phyloP scores from a whole-genome alignment of 2,113 vertebrate species.

The Pedetes capensis region DNA sequence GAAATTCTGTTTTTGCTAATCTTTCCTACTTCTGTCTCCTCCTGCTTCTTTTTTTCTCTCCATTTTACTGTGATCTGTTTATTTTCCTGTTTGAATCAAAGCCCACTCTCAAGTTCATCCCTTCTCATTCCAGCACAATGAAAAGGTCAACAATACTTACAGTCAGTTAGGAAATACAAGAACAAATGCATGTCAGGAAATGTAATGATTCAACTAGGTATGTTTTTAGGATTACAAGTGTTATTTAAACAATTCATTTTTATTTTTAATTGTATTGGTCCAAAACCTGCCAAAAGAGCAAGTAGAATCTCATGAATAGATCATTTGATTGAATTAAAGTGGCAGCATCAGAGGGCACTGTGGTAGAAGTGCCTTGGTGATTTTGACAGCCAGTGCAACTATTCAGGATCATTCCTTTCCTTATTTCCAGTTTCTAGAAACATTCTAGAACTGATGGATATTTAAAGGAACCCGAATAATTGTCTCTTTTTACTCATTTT shows the following conservation, averaged over 20 bases:
- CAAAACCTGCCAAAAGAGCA: not conserved
- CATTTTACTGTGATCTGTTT: not conserved
- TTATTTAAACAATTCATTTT: not conserved
- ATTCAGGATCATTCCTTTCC: not conserved
- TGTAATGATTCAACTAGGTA: not conserved
- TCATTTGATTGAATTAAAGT: not conserved
- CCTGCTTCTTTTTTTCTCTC: not conserved
- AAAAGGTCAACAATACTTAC: not conserved
- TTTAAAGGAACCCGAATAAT: not conserved
- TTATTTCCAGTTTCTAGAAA: not conserved
- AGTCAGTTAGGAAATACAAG: not conserved
- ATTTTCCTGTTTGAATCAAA: not conserved
- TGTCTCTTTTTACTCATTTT: not conserved
- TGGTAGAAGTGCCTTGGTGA: not conserved
- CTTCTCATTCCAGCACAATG: too few species aligned
- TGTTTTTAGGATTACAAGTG: not conserved
- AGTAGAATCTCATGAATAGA: not conserved
- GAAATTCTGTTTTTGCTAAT: not conserved
- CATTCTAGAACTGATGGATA: not conserved
- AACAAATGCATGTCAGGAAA: not conserved
- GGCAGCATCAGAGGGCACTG: not conserved
- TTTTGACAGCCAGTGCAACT: not conserved
- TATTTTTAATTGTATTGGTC: not conserved
- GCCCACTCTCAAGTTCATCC: accelerated
- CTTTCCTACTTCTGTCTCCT: not conserved